Evolutionary conservation across 1,140 invertebrate species (phyloP), one percentile per base, ranked within the genome.

Genomic region (Diplogasteroides magnus): DNA sequence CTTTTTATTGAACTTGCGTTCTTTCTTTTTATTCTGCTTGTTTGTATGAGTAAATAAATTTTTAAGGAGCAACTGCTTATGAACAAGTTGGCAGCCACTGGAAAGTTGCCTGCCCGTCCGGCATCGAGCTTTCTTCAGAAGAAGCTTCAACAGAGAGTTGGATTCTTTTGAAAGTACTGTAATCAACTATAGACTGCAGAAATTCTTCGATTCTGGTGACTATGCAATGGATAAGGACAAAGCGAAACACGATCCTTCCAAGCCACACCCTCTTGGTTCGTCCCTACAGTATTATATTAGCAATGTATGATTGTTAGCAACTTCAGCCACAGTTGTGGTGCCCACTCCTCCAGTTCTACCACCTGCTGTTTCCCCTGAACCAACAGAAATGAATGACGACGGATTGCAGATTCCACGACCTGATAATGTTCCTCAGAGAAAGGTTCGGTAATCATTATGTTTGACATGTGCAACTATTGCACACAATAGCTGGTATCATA

Each of bases 191-290:
- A 27, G 27, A 57, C 67, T 82, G 37, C 65, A 81, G 80, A 82
- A 82, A 67, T 82, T 83, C 67, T 82, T 82, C 61, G 80, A 82
- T 56, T 83, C 81, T 27, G 80, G 80, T 32, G 80, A 82, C 61
- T 82, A 82, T 64, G 77, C 77, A 23, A 82, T 82, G 80, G 76
- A 81, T 55, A 74, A 83, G 57, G 70, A 79, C 37, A 81, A 83
- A 26, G 66, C 25, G 59, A 69, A 56, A 60, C 31, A 64, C 23
- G 27, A 70, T 13, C 37, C 68, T 19, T 25, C 55, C 48, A 25
- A 67, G n/a, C 59, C 37, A 48, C 29, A 57, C 26, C 11, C 31
- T 29, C 29, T 63, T 55, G 55, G 58, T 56, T 3, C n/a, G 55
- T 11, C 60, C 59, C 29, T 48, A 55, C 23, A 64, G 27, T 29